Evolutionary conservation across 2,113 vertebrate genomes (phyloP).

Genomic region (Chamaetylas fuelleborni): DNA sequence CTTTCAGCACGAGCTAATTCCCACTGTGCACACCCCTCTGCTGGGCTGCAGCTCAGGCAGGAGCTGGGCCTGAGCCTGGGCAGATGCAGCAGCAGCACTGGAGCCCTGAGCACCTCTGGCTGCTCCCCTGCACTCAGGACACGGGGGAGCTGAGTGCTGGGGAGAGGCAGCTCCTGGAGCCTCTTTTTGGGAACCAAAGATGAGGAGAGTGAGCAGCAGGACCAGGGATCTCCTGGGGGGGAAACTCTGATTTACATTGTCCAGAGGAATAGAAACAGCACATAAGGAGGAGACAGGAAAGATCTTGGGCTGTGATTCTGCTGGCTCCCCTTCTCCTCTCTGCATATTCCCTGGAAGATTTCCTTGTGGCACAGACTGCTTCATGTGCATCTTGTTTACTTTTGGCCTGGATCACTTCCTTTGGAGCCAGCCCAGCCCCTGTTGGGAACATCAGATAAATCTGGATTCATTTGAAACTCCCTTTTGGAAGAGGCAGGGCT

Average conservation of each 20-base stretch:
- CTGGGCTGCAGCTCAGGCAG: background rate
- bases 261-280: background rate
- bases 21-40: background rate
- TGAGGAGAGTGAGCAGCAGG: background rate
- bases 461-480: conserved; percentile 52
- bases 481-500: conserved; percentile 34
- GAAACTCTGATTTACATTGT: background rate
- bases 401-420: conserved; percentile 49
- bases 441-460: conserved; percentile 50
- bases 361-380: conserved; percentile 44
- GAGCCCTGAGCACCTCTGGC: background rate
- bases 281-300: background rate
- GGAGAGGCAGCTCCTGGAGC: background rate
- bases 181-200: background rate
- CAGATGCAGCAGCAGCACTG: background rate
- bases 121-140: background rate
- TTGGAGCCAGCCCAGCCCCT: conserved; percentile 44
- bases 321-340: conserved; percentile 19
- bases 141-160: background rate
- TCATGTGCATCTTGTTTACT: conserved; percentile 66
- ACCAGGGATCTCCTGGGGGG: background rate
- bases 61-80: accelerated
- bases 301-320: background rate
- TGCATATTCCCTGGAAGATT: conserved; percentile 34
- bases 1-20: background rate